These are phyloP conservation scores for Clarias macrocephalus DNA, from an alignment of 2,113 vertebrate genomes.

Conservation along the genomic window DNA sequence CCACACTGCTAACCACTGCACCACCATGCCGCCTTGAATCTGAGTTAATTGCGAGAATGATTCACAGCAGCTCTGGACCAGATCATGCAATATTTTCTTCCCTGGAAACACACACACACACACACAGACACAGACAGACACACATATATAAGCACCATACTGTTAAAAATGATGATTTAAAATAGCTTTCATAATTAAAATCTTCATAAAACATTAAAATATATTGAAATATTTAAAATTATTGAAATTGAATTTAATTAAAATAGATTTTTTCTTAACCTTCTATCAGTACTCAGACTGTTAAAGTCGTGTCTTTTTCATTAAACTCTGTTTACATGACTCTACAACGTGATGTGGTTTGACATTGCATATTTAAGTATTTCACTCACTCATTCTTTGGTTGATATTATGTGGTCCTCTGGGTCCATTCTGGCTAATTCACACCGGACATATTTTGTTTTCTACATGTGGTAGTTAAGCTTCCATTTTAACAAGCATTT, in stretches of 20 bases:
- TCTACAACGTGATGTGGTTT: not conserved
- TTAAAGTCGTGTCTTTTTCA: not conserved
- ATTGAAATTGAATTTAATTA: too few relatives aligned
- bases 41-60: not conserved
- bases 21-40: not conserved
- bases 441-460: not conserved
- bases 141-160: not conserved
- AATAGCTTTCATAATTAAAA: not conserved
- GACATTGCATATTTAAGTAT: not conserved
- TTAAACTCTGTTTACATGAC: not conserved
- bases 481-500: not conserved
- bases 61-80: not conserved
- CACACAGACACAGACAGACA: too few relatives aligned
- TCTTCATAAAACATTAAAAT: not conserved
- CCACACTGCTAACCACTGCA: too few relatives aligned
- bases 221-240: not conserved
- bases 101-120: not conserved
- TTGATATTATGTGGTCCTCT: not conserved
- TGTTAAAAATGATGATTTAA: not conserved
- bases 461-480: not conserved
- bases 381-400: not conserved
- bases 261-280: not conserved
- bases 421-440: not conserved
- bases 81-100: not conserved
- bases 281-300: not conserved